Evolutionary conservation across 2,888 invertebrate genomes (phyloP).

Genomic region (Hermaeophaga mercurialis): DNA sequence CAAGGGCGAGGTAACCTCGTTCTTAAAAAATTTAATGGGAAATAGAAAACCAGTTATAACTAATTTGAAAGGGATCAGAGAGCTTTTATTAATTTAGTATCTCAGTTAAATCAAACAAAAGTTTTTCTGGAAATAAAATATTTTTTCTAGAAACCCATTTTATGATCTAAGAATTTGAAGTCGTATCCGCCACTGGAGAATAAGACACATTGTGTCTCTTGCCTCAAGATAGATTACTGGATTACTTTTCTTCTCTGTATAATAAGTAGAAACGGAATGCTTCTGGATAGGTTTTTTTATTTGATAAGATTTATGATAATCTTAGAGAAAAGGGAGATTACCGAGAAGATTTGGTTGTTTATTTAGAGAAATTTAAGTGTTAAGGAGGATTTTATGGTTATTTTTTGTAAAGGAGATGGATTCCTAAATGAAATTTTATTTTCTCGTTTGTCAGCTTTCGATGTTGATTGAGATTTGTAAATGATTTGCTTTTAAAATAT

Average conservation of each 20-base stretch:
- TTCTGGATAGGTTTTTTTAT: neutral
- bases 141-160: no score
- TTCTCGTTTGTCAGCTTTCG: no score
- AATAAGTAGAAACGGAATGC: neutral
- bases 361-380: slow-evolving; percentile 12
- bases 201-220: neutral
- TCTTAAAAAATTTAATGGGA: no score
- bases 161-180: no score
- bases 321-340: slow-evolving; percentile 1
- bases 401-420: neutral
- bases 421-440: neutral
- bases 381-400: neutral
- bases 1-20: no score
- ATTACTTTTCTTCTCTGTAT: slow-evolving; percentile 1
- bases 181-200: neutral
- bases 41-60: no score
- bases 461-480: no score
- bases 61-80: no score
- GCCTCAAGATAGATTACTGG: neutral
- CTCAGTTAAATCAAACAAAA: no score
- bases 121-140: no score
- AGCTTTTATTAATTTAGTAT: no score
- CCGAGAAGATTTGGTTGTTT: slow-evolving; percentile 5
- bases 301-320: slow-evolving; percentile 16
- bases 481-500: no score